These are phyloP conservation scores for Mormyrus proboscirostris DNA, from an alignment of 2,797 vertebrate species.

Conservation along the genomic window DNA sequence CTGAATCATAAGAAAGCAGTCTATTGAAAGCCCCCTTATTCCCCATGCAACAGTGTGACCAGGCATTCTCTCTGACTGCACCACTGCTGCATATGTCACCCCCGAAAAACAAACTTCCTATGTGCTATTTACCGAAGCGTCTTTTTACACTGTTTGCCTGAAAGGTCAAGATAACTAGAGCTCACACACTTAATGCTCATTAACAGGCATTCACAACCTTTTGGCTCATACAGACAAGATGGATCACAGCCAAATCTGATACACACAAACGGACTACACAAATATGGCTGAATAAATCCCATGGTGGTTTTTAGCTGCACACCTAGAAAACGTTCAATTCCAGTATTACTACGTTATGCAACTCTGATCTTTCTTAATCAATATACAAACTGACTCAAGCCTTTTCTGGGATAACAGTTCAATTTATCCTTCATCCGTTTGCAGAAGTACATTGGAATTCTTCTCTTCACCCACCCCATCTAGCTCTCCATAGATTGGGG, in stretches of 20 bases:
- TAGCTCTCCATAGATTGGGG: background rate
- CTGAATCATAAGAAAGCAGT: background rate
- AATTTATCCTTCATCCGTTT: background rate
- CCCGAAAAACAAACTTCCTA: constrained; percentile 30
- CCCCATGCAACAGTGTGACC: constrained; percentile 23
- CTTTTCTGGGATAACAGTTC: background rate
- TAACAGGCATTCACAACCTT: background rate
- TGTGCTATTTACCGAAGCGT: constrained; percentile 44
- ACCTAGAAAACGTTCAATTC: background rate
- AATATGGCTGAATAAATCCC: background rate
- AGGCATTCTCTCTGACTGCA: constrained; percentile 12
- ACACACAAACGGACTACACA: background rate
- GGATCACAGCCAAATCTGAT: background rate
- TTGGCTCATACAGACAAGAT: background rate
- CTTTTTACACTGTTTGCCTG: background rate
- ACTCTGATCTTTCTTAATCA: background rate
- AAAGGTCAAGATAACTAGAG: background rate
- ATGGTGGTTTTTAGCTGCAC: background rate
- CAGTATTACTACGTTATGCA: background rate
- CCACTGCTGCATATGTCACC: constrained; percentile 30
- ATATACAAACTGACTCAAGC: background rate
- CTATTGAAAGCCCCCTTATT: constrained; percentile 5
- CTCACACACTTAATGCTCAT: background rate
- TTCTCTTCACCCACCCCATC: background rate
- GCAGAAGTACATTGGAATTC: background rate